These are phyloP conservation scores for Dromaius novaehollandiae DNA, from an alignment of 2,113 vertebrate species.

Conservation along the genomic window DNA sequence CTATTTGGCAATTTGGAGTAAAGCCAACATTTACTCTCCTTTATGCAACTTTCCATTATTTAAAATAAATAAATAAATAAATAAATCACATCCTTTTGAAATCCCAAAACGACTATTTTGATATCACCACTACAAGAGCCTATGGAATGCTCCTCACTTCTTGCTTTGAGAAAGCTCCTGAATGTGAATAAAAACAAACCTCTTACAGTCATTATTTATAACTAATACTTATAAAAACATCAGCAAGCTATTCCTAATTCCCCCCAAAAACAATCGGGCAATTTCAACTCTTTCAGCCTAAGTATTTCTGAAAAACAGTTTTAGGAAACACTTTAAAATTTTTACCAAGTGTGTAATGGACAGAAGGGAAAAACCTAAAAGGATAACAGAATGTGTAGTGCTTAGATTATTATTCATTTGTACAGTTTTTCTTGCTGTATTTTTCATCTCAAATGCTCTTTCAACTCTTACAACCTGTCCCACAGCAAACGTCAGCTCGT, in stretches of 20 bases:
- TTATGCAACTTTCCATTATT: neutral
- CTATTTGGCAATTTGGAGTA: neutral
- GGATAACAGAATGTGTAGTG: neutral
- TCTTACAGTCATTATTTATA: neutral
- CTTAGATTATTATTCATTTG: neutral
- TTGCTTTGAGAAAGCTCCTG: neutral
- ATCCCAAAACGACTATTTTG: neutral
- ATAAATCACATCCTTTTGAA: neutral
- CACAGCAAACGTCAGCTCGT: neutral
- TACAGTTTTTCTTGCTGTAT: neutral
- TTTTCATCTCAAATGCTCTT: slow-evolving; percentile 40
- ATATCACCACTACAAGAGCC: neutral
- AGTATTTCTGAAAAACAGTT: accelerated
- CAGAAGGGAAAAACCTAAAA: neutral
- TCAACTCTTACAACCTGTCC: neutral
- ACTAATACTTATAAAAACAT: neutral
- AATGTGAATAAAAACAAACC: neutral
- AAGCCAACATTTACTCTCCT: neutral
- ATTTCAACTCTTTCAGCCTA: neutral
- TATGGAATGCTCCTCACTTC: neutral
- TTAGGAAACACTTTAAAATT: neutral
- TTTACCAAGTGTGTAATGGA: neutral
- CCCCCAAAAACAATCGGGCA: neutral
- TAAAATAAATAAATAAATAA: neutral
- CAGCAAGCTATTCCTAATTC: neutral